Conservation (phyloP, 2,888 invertebrate species). For the Pollenia griseotomentosa region DNA sequence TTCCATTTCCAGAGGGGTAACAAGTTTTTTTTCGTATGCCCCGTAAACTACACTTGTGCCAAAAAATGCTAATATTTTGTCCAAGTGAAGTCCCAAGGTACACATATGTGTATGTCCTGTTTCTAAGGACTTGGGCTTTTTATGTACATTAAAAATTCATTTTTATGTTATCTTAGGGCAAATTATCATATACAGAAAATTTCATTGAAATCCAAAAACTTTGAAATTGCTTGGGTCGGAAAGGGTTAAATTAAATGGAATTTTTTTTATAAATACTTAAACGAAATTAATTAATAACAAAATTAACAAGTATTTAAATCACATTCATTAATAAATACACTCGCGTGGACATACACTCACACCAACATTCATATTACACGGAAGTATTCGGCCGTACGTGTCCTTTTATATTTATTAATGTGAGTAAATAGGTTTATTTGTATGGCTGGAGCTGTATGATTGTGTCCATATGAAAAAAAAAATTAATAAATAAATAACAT, state of each 20-base stretch:
- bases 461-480: slow-evolving; percentile 1
- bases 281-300: slow-evolving; percentile 52
- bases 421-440: slow-evolving; percentile 22
- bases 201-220: no score
- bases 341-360: not conserved
- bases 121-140: no score
- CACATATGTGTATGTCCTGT: no score
- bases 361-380: not conserved
- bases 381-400: not conserved
- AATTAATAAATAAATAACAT: slow-evolving; percentile 6
- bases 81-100: no score
- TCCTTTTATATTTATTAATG: slow-evolving; percentile 19
- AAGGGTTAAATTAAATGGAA: slow-evolving; percentile 38
- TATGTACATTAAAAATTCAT: no score
- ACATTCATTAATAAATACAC: slow-evolving; percentile 5
- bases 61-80: no score
- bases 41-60: no score
- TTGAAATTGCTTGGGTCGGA: no score
- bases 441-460: not conserved
- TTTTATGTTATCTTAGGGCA: no score
- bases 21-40: no score
- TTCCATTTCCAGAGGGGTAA: no score
- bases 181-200: no score
- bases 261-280: slow-evolving; percentile 12
- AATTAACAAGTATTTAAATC: slow-evolving; percentile 41